Percentiles rank a stretch among this genome's conserved stretches.
These are phyloP conservation scores for Cepaea hortensis DNA, from an alignment of 2,888 invertebrate species.

Conservation along the genomic window DNA sequence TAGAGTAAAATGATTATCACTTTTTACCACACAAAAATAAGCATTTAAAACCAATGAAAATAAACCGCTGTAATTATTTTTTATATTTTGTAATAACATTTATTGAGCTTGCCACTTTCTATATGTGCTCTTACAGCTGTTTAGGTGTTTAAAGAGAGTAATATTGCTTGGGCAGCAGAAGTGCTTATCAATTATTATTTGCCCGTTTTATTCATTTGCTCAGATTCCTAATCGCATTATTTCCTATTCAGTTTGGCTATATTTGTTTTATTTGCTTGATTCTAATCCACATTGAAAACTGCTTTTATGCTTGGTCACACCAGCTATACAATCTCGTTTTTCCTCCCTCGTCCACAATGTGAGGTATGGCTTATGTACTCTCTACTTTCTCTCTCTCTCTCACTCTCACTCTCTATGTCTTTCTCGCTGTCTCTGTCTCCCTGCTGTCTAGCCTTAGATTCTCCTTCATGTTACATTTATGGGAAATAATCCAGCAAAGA, in stretches of 20 bases:
- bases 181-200: not conserved
- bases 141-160: not conserved
- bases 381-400: not conserved
- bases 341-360: slow-evolving; percentile 48
- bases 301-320: slow-evolving; percentile 52
- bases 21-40: no score
- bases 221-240: slow-evolving; percentile 8
- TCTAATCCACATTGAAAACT: not conserved
- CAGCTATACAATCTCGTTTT: slow-evolving; percentile 37
- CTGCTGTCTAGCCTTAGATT: no score
- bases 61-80: no score
- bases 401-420: no score
- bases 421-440: no score
- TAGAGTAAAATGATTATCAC: no score
- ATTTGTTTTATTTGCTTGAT: not conserved
- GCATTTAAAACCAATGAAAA: no score
- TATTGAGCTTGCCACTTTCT: no score
- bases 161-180: not conserved
- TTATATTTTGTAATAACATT: no score
- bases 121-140: no score
- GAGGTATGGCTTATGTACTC: slow-evolving; percentile 46
- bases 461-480: no score
- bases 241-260: not conserved
- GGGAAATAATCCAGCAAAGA: no score
- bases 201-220: not conserved